Evolutionary conservation across 2,113 vertebrate species (phyloP).

Genomic region (Spilogale gracilis): DNA sequence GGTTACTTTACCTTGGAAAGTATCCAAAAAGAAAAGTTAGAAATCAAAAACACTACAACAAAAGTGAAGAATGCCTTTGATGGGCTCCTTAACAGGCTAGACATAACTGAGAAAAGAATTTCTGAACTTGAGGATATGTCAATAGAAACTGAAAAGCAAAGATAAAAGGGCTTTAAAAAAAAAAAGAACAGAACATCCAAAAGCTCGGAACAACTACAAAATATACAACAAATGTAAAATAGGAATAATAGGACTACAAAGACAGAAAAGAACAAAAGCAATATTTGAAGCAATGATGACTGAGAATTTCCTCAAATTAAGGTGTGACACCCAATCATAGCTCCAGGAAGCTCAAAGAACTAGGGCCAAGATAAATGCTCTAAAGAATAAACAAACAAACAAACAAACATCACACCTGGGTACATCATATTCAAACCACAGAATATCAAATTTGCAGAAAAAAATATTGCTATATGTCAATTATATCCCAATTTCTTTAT

Average conservation of each 20-base stretch:
- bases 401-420: neutral
- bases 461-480: neutral
- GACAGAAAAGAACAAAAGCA: neutral
- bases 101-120: neutral
- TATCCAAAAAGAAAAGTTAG: neutral
- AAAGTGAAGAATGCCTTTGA: neutral
- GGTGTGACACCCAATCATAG: neutral
- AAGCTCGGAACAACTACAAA: neutral
- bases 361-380: neutral
- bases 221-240: neutral
- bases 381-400: neutral
- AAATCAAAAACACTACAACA: neutral
- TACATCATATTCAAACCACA: neutral
- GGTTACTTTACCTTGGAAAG: neutral
- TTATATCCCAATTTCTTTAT: neutral
- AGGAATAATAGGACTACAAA: neutral
- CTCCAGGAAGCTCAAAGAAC: neutral
- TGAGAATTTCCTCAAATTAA: neutral
- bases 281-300: neutral
- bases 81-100: neutral
- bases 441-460: neutral
- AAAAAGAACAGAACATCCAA: neutral
- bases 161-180: neutral
- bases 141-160: conserved; percentile 35
- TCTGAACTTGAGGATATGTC: neutral